phyloP scores from a whole-genome alignment of 1,140 invertebrate species.

The Anoplolepis gracilipes region DNA sequence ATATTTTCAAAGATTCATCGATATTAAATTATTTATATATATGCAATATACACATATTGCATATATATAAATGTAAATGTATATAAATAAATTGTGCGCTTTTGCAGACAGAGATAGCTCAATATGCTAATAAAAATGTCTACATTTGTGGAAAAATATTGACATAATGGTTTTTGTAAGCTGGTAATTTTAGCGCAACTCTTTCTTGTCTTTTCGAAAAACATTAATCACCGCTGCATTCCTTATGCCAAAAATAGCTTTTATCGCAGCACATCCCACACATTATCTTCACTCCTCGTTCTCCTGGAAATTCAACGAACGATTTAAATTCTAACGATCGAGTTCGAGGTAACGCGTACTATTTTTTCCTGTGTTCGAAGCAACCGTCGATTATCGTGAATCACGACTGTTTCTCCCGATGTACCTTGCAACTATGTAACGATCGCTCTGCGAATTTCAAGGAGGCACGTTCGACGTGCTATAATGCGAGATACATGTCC shows the following conservation, averaged over 20 bases:
- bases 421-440: conserved; percentile 29
- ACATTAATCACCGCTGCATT: background rate
- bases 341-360: conserved; percentile 13
- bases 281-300: background rate
- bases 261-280: background rate
- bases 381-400: conserved; percentile 29
- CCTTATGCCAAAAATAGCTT: background rate
- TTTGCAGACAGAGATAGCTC: too few relatives aligned
- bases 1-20: background rate
- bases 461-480: background rate
- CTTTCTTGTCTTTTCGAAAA: background rate
- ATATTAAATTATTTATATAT: too few relatives aligned
- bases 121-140: too few relatives aligned
- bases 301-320: conserved; percentile 27
- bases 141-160: too few relatives aligned
- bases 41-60: too few relatives aligned
- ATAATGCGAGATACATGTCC: background rate
- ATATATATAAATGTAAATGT: too few relatives aligned
- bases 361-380: conserved; percentile 9
- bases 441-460: conserved; percentile 22
- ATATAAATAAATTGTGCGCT: background rate
- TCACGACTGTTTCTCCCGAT: conserved; percentile 4
- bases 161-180: too few relatives aligned
- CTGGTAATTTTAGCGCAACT: too few relatives aligned
- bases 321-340: conserved; percentile 36